phyloP scores from a whole-genome alignment of 2,113 vertebrate genomes.

The Pachyramphus minor region DNA sequence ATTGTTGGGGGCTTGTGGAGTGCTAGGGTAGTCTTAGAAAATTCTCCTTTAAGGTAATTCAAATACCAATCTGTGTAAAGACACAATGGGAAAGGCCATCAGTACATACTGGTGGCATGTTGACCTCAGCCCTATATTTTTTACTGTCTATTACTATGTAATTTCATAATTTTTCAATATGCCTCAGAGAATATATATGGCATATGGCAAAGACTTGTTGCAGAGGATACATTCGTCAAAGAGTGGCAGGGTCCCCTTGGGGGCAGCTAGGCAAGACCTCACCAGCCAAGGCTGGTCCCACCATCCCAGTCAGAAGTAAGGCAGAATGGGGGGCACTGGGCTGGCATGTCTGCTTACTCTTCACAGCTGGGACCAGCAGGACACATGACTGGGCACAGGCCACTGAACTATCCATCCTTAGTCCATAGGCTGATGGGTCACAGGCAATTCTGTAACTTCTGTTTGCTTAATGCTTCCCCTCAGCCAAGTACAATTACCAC shows the following conservation, averaged over 20 bases:
- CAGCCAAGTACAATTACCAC: not conserved
- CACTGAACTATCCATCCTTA: not conserved
- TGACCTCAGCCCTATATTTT: not conserved
- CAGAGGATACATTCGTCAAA: not conserved
- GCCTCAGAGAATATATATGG: not conserved
- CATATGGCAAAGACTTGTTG: not conserved
- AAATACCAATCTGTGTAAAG: not conserved
- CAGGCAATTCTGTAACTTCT: not conserved
- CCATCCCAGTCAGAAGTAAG: not conserved
- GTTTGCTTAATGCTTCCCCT: not conserved
- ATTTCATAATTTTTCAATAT: not conserved
- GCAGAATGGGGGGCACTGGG: not conserved
- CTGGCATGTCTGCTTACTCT: accelerated
- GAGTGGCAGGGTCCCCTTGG: accelerated
- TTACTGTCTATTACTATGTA: not conserved
- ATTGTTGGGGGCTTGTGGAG: not conserved
- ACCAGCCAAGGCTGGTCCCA: not conserved
- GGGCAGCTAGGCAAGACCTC: not conserved
- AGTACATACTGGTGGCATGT: not conserved
- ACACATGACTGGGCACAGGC: not conserved
- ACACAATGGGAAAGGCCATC: not conserved
- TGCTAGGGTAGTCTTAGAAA: not conserved
- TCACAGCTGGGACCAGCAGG: not conserved
- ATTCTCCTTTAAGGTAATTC: not conserved
- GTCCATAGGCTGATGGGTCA: not conserved